phyloP scores from a whole-genome alignment of 2,888 invertebrate genomes.

The Habrosyne pyritoides region DNA sequence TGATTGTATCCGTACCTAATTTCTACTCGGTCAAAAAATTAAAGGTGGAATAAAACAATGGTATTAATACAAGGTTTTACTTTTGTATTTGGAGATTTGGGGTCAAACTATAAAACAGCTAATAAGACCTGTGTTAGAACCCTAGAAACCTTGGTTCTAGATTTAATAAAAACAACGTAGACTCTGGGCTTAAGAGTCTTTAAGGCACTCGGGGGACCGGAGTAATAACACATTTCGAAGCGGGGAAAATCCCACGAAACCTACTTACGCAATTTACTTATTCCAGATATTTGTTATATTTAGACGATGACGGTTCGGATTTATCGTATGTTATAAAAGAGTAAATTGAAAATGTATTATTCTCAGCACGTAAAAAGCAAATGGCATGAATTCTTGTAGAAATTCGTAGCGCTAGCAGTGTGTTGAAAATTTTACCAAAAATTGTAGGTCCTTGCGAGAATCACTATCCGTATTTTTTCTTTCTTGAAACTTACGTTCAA shows the following conservation, averaged over 20 bases:
- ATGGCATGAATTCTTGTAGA: too few species aligned
- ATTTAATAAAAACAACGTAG: neutral
- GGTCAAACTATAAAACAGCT: neutral
- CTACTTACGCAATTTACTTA: neutral
- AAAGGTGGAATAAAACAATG: neutral
- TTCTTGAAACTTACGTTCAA: too few species aligned
- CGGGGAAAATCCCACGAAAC: neutral
- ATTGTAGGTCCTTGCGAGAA: too few species aligned
- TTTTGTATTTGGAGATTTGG: neutral
- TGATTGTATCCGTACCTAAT: neutral
- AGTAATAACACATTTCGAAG: neutral
- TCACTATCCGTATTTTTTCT: too few species aligned
- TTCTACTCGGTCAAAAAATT: neutral
- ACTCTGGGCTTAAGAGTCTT: neutral
- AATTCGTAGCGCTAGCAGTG: too few species aligned
- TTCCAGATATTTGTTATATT: slow-evolving; percentile 4
- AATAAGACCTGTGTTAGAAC: too few species aligned
- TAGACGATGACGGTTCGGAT: neutral
- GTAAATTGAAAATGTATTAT: too few species aligned
- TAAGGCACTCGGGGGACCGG: neutral
- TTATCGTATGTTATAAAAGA: neutral
- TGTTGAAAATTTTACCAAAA: too few species aligned
- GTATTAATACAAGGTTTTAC: neutral
- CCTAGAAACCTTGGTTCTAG: neutral
- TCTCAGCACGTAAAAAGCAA: too few species aligned